Evolutionary conservation across 2,113 vertebrate genomes (phyloP).

Genomic region (Chrysemys picta): DNA sequence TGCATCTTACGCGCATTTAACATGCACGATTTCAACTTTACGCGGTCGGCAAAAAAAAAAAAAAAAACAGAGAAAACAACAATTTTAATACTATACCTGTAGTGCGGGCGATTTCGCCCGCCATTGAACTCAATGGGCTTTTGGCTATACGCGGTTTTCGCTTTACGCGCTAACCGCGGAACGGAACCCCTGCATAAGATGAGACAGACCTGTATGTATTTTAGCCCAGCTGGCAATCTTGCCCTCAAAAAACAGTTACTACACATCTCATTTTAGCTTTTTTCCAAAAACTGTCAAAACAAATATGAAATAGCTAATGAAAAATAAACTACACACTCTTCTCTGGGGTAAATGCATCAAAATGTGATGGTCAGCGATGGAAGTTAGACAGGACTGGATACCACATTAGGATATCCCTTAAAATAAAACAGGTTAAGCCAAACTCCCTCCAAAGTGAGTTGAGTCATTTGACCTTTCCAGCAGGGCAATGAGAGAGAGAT

Average conservation of each 20-base stretch:
- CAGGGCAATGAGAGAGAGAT: constrained; percentile 10
- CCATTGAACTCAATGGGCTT: too few species aligned
- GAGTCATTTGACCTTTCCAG: constrained; percentile 68
- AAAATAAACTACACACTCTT: constrained; percentile 11
- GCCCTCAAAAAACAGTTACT: neutral
- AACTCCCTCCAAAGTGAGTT: constrained; percentile 48
- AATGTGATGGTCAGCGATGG: neutral
- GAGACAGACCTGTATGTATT: neutral
- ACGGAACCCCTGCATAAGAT: too few species aligned
- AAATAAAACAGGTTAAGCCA: constrained; percentile 52
- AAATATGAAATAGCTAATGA: constrained; percentile 3
- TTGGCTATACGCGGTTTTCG: too few species aligned
- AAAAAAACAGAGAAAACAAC: too few species aligned
- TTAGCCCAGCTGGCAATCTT: neutral
- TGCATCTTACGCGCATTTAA: too few species aligned
- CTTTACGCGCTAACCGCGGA: too few species aligned
- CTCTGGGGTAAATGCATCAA: neutral
- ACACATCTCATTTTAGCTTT: neutral
- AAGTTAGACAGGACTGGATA: constrained; percentile 25
- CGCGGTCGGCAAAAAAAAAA: too few species aligned
- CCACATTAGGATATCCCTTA: constrained; percentile 32
- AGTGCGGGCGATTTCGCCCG: too few species aligned
- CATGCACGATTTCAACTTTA: too few species aligned
- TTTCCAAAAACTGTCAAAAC: neutral
- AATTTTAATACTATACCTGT: too few species aligned